Percentiles rank a stretch among this genome's conserved stretches.
phyloP scores from a whole-genome alignment of 2,888 invertebrate species.

The Thumatha senex region DNA sequence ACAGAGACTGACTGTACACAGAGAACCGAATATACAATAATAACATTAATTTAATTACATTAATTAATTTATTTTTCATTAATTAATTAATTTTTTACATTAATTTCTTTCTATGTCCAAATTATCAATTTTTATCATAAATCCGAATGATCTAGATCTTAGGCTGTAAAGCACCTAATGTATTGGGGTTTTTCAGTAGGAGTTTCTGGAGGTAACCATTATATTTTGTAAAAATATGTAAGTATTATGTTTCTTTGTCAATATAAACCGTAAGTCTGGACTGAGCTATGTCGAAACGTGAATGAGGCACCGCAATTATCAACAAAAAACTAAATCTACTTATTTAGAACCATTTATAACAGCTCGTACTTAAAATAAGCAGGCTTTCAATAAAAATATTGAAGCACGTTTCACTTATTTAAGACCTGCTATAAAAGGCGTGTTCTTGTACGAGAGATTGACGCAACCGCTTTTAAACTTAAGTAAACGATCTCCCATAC shows the following conservation, averaged over 20 bases:
- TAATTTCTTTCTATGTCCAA: too few species aligned
- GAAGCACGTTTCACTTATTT: neutral
- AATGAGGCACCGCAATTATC: constrained; percentile 24
- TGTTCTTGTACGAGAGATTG: constrained; percentile 28
- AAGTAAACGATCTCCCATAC: constrained; percentile 30
- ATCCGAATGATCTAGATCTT: too few species aligned
- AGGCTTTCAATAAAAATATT: constrained; percentile 13
- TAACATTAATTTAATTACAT: too few species aligned
- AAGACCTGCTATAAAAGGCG: neutral
- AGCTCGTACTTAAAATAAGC: constrained; percentile 6
- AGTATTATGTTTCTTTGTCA: constrained; percentile 13
- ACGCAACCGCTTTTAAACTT: constrained; percentile 18
- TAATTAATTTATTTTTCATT: too few species aligned
- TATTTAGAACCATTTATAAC: constrained; percentile 13
- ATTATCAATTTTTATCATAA: too few species aligned
- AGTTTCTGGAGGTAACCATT: too few species aligned
- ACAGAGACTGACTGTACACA: too few species aligned
- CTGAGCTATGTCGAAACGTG: constrained; percentile 23
- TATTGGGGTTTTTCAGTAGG: too few species aligned
- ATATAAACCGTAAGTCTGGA: constrained; percentile 15
- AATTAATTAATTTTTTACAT: too few species aligned
- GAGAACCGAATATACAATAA: too few species aligned
- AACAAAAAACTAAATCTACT: neutral
- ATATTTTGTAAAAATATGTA: constrained; percentile 7
- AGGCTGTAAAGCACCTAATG: too few species aligned